Evolutionary conservation across 2,113 vertebrate species (phyloP), one percentile per base, ranked within the genome.

Genomic region (Erythrolamprus reginae): DNA sequence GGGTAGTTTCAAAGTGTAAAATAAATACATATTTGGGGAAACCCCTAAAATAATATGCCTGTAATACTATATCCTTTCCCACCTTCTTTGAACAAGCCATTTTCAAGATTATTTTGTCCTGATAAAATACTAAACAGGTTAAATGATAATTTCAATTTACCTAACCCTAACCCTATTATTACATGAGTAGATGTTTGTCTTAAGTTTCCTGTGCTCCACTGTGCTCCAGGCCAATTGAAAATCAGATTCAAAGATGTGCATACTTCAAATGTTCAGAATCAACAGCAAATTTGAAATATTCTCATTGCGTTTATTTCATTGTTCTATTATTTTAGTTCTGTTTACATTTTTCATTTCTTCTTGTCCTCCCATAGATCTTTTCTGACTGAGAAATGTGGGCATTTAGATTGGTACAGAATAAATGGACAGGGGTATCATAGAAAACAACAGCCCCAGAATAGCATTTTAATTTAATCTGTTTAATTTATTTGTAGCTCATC

Each of bases 71-170:
- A 48, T 45, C 47, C 24, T 19, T 38, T 15, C 65, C 15, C 33
- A 19, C 45, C 45, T 84, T 45, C 82, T 9, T 47, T 28, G 84
- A 50, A 61, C 58, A 77, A 1, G 8, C 2, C 92, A 90, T 15
- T 91, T 42, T 89, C 86, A 91, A 21, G 53, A 1, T 90, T 83
- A 13, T 17, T 17, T 38, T 38, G 17, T 88, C 48, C n/a, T 65
- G 87, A 86, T 12, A 17, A 45, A 21, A 38, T 28, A 88, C 13
- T 90, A 84, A 88, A 91, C 3, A 13, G 85, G 83, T 91, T 92
- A 13, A 83, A 92, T 90, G 86, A 6, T 0, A 51, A 84, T 45
- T 58, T 90, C 2, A 88, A 86, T 92, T 89, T 45, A n/a, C 38
- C 15, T 1, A 53, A 50, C 50, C 10, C 50, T 50, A 50, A 50